Conservation (phyloP, 2,113 vertebrate genomes). For the Glaucomys volans region DNA sequence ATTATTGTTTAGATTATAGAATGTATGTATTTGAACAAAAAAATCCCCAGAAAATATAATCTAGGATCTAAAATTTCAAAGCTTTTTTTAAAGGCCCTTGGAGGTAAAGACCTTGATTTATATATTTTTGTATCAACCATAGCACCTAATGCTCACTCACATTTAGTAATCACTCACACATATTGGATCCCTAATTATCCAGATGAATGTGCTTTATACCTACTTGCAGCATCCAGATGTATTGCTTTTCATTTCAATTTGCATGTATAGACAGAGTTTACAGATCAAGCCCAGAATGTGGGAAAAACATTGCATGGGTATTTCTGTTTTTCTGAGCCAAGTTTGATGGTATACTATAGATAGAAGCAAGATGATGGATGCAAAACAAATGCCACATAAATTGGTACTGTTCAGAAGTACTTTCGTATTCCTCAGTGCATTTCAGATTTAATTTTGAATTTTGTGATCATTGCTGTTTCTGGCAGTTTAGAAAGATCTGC, state of each 20-base stretch:
- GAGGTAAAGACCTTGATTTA: neutral
- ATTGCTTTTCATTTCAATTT: conserved; percentile 54
- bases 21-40: neutral
- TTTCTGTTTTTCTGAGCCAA: conserved; percentile 48
- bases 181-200: neutral
- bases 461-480: conserved; percentile 66
- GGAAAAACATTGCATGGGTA: neutral
- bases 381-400: conserved; percentile 75
- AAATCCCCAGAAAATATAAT: neutral
- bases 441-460: conserved; percentile 83
- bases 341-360: conserved; percentile 72
- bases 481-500: conserved; percentile 66
- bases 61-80: neutral
- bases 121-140: neutral
- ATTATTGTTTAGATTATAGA: neutral
- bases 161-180: neutral
- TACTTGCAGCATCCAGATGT: neutral
- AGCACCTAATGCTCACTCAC: neutral
- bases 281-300: neutral
- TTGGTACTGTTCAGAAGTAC: conserved; percentile 71
- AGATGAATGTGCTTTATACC: neutral
- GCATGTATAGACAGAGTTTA: neutral
- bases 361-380: conserved; percentile 53
- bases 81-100: neutral
- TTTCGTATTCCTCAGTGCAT: conserved; percentile 57